A percentile compares a stretch with the other conserved stretches of the same genome.
Conservation (phyloP, 2,797 vertebrate genomes). For the Lepilemur septentrionalis region DNA sequence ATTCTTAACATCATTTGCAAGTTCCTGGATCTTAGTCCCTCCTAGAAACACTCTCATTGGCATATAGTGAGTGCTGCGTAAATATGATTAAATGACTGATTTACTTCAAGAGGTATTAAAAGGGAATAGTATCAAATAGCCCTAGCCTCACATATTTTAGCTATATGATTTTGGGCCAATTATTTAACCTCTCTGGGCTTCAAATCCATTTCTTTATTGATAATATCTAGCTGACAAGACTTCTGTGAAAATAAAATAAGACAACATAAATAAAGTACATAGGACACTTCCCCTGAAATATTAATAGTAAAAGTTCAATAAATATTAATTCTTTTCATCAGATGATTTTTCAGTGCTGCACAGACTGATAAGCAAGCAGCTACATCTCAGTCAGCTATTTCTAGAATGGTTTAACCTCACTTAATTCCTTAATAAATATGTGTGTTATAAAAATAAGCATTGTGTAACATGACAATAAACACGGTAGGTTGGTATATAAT, state of each 20-base stretch:
- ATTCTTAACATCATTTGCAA: neutral
- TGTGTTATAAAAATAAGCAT: neutral
- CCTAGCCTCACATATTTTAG: neutral
- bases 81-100: neutral
- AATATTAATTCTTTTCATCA: neutral
- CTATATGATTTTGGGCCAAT: neutral
- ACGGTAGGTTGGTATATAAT: neutral
- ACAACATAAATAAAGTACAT: neutral
- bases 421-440: neutral
- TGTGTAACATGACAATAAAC: neutral
- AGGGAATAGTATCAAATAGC: neutral
- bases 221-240: neutral
- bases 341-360: neutral
- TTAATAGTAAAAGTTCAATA: neutral
- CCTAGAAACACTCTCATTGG: neutral
- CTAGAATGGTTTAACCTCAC: neutral
- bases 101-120: neutral
- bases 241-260: conserved; percentile 33
- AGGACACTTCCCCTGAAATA: neutral
- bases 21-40: neutral
- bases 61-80: neutral
- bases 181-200: conserved; percentile 12
- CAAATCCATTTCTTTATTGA: conserved; percentile 18
- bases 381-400: neutral
- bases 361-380: neutral